Evolutionary conservation across 2,113 vertebrate species (phyloP), one percentile per base, ranked within the genome.

Genomic region (Chionomys nivalis): DNA sequence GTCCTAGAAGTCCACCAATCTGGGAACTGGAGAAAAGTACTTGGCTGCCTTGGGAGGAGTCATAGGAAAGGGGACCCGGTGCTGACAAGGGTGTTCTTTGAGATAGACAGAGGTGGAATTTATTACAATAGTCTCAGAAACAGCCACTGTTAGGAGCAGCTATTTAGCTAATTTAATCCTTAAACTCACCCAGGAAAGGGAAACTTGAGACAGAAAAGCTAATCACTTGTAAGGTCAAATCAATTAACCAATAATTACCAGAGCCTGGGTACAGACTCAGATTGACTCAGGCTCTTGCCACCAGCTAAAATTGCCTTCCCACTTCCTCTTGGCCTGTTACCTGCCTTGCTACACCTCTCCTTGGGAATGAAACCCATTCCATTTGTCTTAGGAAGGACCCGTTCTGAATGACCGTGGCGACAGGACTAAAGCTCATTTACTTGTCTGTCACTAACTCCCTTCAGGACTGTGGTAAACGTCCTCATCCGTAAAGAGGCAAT

Each of bases 221-320:
- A 49, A 58, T n/a, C 28, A 31, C 16, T 70, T 76, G 61, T 55
- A 58, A 85, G 8, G 33, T 94, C 28, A 89, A 89, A 73, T 72
- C 85, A 92, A 21, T 86, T 79, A 89, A 24, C 76, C 55, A 70
- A 39, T 61, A 83, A 88, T 72, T 82, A 89, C 79, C 55, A 79
- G 72, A 94, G 63, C 36, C 31, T 77, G 24, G 36, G 90, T 73
- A 73, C 76, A 82, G 86, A 87, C 17, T n/a, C 66, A 49, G 16
- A 63, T 92, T 93, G n/a, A 92, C 88, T 58, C 26, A 61, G 81
- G 31, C 36, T 87, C 63, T 90, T 96, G 28, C 52, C 39, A 23
- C 16, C 16, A 77, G 28, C 26, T 23, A n/a, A 3, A 19, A 44
- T n/a, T 6, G 7, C 58, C 81, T 89, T 89, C 44, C 63, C 55